Conservation (phyloP, 2,888 invertebrate species). For the Mythimna vitellina region DNA sequence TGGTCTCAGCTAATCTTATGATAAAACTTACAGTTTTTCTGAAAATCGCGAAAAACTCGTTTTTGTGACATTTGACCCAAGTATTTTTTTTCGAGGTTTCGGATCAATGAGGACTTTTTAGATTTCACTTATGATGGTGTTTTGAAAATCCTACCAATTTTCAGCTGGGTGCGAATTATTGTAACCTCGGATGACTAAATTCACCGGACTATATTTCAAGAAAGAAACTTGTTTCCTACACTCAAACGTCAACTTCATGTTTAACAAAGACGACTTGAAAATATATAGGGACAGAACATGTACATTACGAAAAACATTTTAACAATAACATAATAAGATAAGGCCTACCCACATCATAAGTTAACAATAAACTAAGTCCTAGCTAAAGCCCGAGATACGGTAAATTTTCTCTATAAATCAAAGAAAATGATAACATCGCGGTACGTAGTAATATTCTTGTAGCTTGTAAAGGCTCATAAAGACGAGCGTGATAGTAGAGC, state of each 20-base stretch:
- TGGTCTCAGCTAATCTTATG: too few species aligned
- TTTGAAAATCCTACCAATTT: too few species aligned
- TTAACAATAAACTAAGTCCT: conserved; percentile 22
- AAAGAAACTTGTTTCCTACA: neutral
- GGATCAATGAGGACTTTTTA: too few species aligned
- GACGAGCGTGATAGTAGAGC: neutral
- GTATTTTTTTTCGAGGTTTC: too few species aligned
- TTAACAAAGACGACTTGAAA: conserved; percentile 1
- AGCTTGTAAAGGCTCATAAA: neutral
- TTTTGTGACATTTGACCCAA: too few species aligned
- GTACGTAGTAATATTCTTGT: conserved; percentile 4
- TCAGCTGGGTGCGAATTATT: too few species aligned
- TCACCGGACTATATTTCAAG: neutral
- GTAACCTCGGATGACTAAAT: too few species aligned
- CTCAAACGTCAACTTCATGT: neutral
- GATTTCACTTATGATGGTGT: too few species aligned
- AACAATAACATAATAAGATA: conserved; percentile 35
- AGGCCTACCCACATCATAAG: conserved; percentile 44
- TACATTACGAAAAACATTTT: conserved; percentile 10
- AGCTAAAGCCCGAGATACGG: conserved; percentile 6
- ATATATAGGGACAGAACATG: neutral
- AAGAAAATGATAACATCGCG: conserved; percentile 29
- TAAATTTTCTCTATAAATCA: conserved; percentile 34
- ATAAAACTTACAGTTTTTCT: too few species aligned
- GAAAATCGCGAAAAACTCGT: too few species aligned